Conservation (phyloP, 1,140 invertebrate genomes). For the Ephestia elutella region DNA sequence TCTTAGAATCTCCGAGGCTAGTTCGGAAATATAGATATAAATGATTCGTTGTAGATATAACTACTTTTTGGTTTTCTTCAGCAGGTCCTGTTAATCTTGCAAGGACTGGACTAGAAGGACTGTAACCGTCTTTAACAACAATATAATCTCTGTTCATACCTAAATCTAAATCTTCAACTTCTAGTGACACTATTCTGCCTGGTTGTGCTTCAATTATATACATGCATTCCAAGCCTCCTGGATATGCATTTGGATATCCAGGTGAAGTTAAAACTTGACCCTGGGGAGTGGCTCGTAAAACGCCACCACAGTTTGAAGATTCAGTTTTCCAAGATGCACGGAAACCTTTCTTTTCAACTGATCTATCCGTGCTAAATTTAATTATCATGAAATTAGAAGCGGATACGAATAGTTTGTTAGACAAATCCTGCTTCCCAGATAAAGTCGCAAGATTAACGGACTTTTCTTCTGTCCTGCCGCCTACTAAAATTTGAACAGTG, state of each 20-base stretch:
- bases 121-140: slow-evolving; percentile 90
- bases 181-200: slow-evolving; percentile 90
- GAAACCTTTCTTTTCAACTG: slow-evolving; percentile 95
- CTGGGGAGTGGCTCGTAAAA: slow-evolving; percentile 86
- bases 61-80: slow-evolving; percentile 85
- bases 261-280: slow-evolving; percentile 90
- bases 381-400: slow-evolving; percentile 99
- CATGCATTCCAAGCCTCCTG: slow-evolving; percentile 94
- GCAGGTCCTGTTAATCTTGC: slow-evolving; percentile 86
- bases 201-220: slow-evolving; percentile 93
- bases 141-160: slow-evolving; percentile 90
- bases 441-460: slow-evolving; percentile 92
- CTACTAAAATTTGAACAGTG: slow-evolving; percentile 95
- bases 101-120: slow-evolving; percentile 87
- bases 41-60: slow-evolving; percentile 92
- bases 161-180: slow-evolving; percentile 93
- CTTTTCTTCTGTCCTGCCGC: slow-evolving; percentile 95
- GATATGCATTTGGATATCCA: slow-evolving; percentile 93
- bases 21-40: slow-evolving; percentile 95
- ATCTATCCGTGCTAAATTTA: slow-evolving; percentile 95
- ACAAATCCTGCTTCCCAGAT: slow-evolving; percentile 90
- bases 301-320: slow-evolving; percentile 90
- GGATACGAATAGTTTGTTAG: slow-evolving; percentile 90
- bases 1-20: slow-evolving; percentile 88
- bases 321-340: slow-evolving; percentile 95